phyloP scores from a whole-genome alignment of 2,797 vertebrate species.

The Tangara arthus region DNA sequence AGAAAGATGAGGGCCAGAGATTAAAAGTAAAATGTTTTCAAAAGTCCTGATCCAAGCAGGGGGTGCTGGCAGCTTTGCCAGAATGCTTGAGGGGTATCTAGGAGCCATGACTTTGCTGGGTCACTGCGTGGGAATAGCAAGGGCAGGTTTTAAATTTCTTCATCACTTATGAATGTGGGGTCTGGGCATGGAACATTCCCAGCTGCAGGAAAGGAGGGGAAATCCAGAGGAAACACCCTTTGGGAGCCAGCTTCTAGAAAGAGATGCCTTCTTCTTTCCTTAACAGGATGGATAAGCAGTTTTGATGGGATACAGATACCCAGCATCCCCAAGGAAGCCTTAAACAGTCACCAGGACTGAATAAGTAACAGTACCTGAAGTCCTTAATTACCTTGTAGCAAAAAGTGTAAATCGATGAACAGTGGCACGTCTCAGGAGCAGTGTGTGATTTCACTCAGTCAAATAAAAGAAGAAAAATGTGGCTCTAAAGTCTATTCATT shows the following conservation, averaged over 20 bases:
- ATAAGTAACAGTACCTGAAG: neutral
- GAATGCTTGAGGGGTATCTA: neutral
- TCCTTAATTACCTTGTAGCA: neutral
- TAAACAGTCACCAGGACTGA: neutral
- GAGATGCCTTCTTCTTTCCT: neutral
- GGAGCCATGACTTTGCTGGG: neutral
- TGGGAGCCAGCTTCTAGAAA: neutral
- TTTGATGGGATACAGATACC: neutral
- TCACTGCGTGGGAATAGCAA: neutral
- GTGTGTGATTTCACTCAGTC: neutral
- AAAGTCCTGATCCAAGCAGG: neutral
- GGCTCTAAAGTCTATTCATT: neutral
- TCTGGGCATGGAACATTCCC: fast-evolving
- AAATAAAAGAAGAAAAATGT: neutral
- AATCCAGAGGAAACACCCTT: neutral
- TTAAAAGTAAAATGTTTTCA: neutral
- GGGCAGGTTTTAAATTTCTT: neutral
- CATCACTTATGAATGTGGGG: fast-evolving
- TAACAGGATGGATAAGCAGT: fast-evolving
- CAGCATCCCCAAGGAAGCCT: neutral
- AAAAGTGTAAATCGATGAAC: neutral
- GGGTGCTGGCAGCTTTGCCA: neutral
- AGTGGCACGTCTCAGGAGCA: fast-evolving
- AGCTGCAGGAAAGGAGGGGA: neutral
- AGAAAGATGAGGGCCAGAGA: neutral